Evolutionary conservation across 2,113 vertebrate species (phyloP), one percentile per base, ranked within the genome.

Genomic region (Cheilinus undulatus): DNA sequence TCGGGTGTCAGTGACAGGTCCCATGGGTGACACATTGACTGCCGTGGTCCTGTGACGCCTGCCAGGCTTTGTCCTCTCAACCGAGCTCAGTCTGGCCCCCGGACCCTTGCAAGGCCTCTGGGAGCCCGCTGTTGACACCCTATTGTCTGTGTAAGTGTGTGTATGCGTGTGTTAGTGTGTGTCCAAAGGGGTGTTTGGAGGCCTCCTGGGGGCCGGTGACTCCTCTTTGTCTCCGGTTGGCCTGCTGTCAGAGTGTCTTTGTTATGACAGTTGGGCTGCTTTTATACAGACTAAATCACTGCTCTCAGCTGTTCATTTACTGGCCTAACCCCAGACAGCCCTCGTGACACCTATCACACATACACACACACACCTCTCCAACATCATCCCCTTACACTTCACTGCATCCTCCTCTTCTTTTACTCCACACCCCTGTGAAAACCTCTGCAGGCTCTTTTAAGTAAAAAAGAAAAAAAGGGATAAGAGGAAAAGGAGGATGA

Each of bases 271-370:
- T 95, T 93, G 93, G 88, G 85, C 83, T 60, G 88, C 92, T 93
- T 93, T 94, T 90, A 93, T 93, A 90, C 89, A 80, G 89, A 92
- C 91, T 93, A 93, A 94, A 94, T 93, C 91, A 91, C 88, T 69
- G 75, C 91, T 90, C 90, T 94, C 93, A 94, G 92, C 92, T 94
- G 93, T 93, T 94, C 93, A 93, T 93, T 93, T 91, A 86, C 82
- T 52, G 85, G 88, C 82, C 86, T 93, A 88, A 93, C 88, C 91
- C 86, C 87, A 86, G 86, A 82, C 86, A 87, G 74, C 54, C 75
- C 72, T 85, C 36, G 73, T 89, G 85, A 84, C 87, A 87, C 84
- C 72, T 72, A 65, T 77, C 75, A 76, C 53, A 59, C 49, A 73
- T 61, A 70, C 58, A 61, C 60, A 75, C 42, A 46, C 70, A 49